A percentile compares a stretch with the other conserved stretches of the same genome.
phyloP scores from a whole-genome alignment of 2,113 vertebrate genomes.

The Phaetusa simplex region DNA sequence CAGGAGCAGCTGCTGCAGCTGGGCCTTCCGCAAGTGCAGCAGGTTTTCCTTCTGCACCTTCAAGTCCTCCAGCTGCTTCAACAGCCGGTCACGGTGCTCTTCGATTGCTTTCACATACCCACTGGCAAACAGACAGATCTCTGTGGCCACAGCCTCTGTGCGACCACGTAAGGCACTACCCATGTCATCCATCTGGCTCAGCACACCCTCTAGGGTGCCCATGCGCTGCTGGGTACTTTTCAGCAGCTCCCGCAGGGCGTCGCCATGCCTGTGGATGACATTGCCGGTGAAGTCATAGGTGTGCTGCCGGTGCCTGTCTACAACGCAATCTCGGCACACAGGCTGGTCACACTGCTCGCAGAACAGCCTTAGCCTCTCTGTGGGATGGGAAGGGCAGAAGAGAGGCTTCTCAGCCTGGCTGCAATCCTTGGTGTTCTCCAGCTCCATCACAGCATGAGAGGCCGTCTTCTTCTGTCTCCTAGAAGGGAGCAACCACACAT shows the following conservation, averaged over 20 bases:
- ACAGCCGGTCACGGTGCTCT: conserved; percentile 81
- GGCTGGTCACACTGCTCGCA: conserved; percentile 86
- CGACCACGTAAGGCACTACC: conserved; percentile 63
- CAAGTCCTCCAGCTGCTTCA: conserved; percentile 83
- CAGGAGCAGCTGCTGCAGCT: conserved; percentile 86
- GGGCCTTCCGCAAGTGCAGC: conserved; percentile 84
- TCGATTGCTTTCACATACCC: conserved; percentile 82
- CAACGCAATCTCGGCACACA: conserved; percentile 82
- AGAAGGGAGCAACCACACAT: not conserved
- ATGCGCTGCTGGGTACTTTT: conserved; percentile 75
- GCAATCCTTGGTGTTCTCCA: conserved; percentile 77
- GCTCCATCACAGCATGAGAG: conserved; percentile 74
- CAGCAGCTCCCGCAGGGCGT: conserved; percentile 80
- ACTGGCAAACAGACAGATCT: conserved; percentile 79
- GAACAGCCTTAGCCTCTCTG: conserved; percentile 87
- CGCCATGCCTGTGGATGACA: conserved; percentile 77
- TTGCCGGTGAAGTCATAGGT: conserved; percentile 71
- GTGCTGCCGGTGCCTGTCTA: conserved; percentile 83
- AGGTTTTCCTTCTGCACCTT: conserved; percentile 80
- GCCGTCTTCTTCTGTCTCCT: conserved; percentile 90
- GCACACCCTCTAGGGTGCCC: conserved; percentile 71
- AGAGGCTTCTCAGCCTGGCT: conserved; percentile 75
- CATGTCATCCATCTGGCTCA: conserved; percentile 72
- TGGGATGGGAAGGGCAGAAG: conserved; percentile 81
- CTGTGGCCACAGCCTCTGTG: conserved; percentile 63